Evolutionary conservation across 2,888 invertebrate species (phyloP), one percentile per base, ranked within the genome.

Genomic region (Cacoxenus indagator): DNA sequence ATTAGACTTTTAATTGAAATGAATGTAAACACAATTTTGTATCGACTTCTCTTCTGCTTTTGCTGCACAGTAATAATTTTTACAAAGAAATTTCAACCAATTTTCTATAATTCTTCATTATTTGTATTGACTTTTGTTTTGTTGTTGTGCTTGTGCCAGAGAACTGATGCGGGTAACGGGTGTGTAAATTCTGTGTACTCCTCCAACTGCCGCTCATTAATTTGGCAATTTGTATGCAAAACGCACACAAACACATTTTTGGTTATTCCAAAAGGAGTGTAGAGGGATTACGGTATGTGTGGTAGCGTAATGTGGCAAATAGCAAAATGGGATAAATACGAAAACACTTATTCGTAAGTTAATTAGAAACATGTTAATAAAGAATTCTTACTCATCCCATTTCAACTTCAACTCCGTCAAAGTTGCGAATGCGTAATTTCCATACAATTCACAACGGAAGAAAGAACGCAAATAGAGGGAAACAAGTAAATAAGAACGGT

Each of bases 321-420:
- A 14, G 6, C 2, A 1, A 26, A 43, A 61, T 24, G 14, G 9
- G 17, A 65, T 59, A 68, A 61, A 65, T 45, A 24, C 66, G 19
- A 31, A 59, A 59, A 31, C 45, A 26, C 31, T 14, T 81, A 81
- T 80, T 81, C 81, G 75, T 73, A 79, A n/a, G 81, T 81, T 82
- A 84, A 80, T 80, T 80, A 80, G 83, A 82, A 81, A 77, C 77
- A 68, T 84, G 84, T 84, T 81, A 84, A 84, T 80, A n/a, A n/a
- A n/a, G 79, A 80, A 80, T 82, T 82, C n/a, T n/a, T n/a, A n/a
- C n/a, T n/a, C n/a, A n/a, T 84, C 75, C 9, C 37, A 37, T 14
- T 37, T 37, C n/a, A n/a, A 82, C 82, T 79, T 69, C n/a, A 48
- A 17, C 48, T 48, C n/a, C 11, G 48, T 67, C 11, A 26, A 55